These are phyloP conservation scores for Caenorhabditis macrosperma DNA, from an alignment of 2,888 invertebrate genomes.

Conservation along the genomic window DNA sequence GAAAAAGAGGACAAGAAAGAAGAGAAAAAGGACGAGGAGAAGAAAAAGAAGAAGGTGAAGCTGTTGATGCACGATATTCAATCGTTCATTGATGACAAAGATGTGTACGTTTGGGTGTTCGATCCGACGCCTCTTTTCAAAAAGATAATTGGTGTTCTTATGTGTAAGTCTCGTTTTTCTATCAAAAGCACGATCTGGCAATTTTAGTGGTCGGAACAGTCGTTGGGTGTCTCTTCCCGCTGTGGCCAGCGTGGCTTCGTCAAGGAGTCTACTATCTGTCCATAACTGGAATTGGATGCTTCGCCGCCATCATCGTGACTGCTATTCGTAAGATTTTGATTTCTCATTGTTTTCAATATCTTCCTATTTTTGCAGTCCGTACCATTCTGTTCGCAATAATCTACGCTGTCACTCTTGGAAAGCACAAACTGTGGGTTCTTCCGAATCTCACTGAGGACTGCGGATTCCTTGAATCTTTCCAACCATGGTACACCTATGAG, in stretches of 20 bases:
- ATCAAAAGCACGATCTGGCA: too few species aligned
- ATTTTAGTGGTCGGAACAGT: conserved; percentile 91
- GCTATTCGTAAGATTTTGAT: conserved; percentile 85
- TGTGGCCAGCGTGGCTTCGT: conserved; percentile 91
- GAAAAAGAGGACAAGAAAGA: conserved; percentile 71
- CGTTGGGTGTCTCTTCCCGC: conserved; percentile 96
- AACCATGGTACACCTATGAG: conserved; percentile 88
- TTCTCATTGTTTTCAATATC: background rate
- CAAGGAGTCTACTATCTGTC: conserved; percentile 97
- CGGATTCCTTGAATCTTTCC: conserved; percentile 97
- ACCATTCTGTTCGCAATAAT: conserved; percentile 92
- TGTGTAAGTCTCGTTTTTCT: conserved; percentile 79
- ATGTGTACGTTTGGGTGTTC: conserved; percentile 85
- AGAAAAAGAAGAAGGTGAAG: conserved; percentile 86
- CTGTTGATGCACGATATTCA: conserved; percentile 98
- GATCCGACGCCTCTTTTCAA: conserved; percentile 82
- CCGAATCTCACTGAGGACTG: conserved; percentile 99
- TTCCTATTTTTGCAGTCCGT: conserved; percentile 84
- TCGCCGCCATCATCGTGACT: conserved; percentile 92
- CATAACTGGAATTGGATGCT: conserved; percentile 93
- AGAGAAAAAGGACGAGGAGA: conserved; percentile 77
- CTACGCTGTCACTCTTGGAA: conserved; percentile 90
- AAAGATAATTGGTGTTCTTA: conserved; percentile 82
- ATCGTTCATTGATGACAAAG: conserved; percentile 88
- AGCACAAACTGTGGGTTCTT: conserved; percentile 96